Percentiles rank a stretch among this genome's conserved stretches.
These are phyloP conservation scores for Helostoma temminkii DNA, from an alignment of 2,797 vertebrate genomes.

Conservation along the genomic window DNA sequence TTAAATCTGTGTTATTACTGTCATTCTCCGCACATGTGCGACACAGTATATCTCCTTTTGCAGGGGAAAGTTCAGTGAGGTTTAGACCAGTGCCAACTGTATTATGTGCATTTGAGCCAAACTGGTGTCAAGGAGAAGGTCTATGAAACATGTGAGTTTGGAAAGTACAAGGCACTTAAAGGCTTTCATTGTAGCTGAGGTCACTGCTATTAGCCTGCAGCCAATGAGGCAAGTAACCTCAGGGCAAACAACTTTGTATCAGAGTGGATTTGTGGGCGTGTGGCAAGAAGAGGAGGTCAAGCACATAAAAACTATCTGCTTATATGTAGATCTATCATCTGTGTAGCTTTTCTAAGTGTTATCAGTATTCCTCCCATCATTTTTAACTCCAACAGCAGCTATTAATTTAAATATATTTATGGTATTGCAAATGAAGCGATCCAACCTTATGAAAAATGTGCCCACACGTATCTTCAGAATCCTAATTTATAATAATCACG, in stretches of 20 bases:
- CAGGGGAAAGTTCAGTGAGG: constrained; percentile 21
- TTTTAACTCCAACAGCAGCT: constrained; percentile 20
- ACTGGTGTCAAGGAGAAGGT: constrained; percentile 41
- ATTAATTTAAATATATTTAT: constrained; percentile 51
- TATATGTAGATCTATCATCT: constrained; percentile 43
- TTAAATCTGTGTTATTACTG: constrained; percentile 23
- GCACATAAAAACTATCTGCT: constrained; percentile 53
- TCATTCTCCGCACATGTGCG: constrained; percentile 5
- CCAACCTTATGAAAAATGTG: constrained; percentile 26
- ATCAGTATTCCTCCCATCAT: constrained; percentile 11
- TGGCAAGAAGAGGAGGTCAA: constrained; percentile 52
- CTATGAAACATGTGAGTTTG: constrained; percentile 37
- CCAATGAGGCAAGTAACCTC: constrained; percentile 58
- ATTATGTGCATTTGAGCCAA: constrained; percentile 34
- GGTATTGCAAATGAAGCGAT: constrained; percentile 37
- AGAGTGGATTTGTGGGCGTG: constrained; percentile 60
- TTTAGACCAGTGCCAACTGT: constrained; percentile 18
- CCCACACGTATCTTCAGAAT: constrained; percentile 47
- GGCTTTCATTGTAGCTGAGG: constrained; percentile 59
- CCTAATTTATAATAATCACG: constrained; percentile 65
- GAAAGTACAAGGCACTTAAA: constrained; percentile 52
- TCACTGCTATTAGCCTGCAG: constrained; percentile 61
- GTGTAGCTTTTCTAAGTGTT: constrained; percentile 6
- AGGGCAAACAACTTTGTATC: constrained; percentile 60
- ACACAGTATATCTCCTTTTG: neutral